Evolutionary conservation across 2,888 invertebrate genomes (phyloP).

Genomic region (Agapostemon virescens): DNA sequence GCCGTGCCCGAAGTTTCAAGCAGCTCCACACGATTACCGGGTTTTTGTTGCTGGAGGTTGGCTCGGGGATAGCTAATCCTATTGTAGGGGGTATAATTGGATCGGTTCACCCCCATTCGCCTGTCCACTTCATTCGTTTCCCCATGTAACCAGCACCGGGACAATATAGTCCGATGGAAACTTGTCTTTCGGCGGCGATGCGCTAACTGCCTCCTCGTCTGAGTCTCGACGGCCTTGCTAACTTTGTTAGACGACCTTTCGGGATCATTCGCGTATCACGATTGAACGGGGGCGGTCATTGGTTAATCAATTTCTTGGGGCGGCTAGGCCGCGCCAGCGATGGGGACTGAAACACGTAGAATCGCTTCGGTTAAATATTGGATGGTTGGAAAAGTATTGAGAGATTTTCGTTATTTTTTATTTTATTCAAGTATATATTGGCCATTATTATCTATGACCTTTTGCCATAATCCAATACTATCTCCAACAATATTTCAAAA

Average conservation of each 20-base stretch:
- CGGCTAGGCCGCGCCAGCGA: too few relatives aligned
- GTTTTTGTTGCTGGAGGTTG: slow-evolving; percentile 59
- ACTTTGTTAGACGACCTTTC: slow-evolving; percentile 65
- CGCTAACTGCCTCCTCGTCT: slow-evolving; percentile 62
- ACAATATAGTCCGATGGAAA: slow-evolving; percentile 66
- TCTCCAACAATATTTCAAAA: too few relatives aligned
- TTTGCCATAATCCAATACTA: too few relatives aligned
- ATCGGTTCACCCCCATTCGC: slow-evolving; percentile 62
- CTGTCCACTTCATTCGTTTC: slow-evolving; percentile 69
- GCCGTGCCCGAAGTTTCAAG: slow-evolving; percentile 45
- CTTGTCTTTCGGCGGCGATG: slow-evolving; percentile 67
- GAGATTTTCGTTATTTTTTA: too few relatives aligned
- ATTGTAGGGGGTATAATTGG: slow-evolving; percentile 73
- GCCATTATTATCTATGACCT: too few relatives aligned
- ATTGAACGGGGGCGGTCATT: slow-evolving; percentile 38
- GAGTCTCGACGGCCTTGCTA: slow-evolving; percentile 66
- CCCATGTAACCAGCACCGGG: slow-evolving; percentile 56
- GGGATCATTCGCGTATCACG: slow-evolving; percentile 47
- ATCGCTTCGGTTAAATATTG: too few relatives aligned
- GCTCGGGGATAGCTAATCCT: slow-evolving; percentile 66
- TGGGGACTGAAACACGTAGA: too few relatives aligned
- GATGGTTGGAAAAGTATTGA: too few relatives aligned
- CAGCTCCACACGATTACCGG: slow-evolving; percentile 44
- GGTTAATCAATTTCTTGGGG: slow-evolving; percentile 2
- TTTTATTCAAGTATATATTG: too few relatives aligned